Base-by-base conservation (phyloP, 2,113 vertebrate genomes). In the Equus quagga region DNA sequence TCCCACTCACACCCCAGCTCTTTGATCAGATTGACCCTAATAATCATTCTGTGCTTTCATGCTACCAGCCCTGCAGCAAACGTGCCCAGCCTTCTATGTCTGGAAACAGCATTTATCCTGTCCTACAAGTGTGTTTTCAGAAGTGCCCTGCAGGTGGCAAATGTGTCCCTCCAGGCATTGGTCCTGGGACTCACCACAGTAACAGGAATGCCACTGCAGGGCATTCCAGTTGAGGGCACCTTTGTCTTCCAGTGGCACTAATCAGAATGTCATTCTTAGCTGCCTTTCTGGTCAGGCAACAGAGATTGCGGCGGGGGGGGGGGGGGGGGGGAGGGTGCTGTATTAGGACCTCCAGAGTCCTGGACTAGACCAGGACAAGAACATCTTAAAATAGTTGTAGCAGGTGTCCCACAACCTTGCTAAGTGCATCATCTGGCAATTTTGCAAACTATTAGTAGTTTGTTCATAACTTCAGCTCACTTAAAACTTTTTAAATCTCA, bases 401-500 rank as follows among this genome's bases (percentile, higher is more conserved):
- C 11, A 67, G 14, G 18, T 64, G 14, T 56, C 41, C 56, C 31
- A 54, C 2, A 82, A 79, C 28, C 75, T 87, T 91, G 60, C n/a
- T 76, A 92, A 87, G 19, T 65, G 17, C 36, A 54, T 41, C 73
- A 69, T n/a, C 26, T 80, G 18, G 54, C 93, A 89, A 28, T 87
- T 97, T 79, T 73, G 26, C 46, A 62, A 83, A 82, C 70, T 58
- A 36, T 72, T 65, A 46, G 4, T 72, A 51, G 79, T 91, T 54
- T 95, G 56, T 33, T 94, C 88, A 70, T 94, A 73, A 89, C 24
- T 33, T 96, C 44, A 76, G 44, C 33, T 33, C 31, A 69, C 46
- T 93, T 72, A 62, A 73, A 95, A 91, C 19, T 90, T 96, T 58
- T 79, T 26, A 65, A 90, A 92, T 76, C 54, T 60, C 67, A 67